phyloP scores from a whole-genome alignment of 1,140 invertebrate species.

The Platorchestia sp. region DNA sequence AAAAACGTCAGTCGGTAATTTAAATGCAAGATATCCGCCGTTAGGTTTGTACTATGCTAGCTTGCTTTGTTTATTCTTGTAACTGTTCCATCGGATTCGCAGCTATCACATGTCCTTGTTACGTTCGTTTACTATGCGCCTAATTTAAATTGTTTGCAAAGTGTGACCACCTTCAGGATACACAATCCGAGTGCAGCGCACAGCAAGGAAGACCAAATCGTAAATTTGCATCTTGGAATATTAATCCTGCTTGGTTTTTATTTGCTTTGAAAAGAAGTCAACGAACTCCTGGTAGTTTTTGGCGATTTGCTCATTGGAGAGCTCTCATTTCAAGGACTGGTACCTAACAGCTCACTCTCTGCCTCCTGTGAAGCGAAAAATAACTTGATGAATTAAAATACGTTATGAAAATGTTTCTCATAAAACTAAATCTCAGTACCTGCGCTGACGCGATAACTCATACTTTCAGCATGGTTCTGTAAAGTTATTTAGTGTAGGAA shows the following conservation, averaged over 20 bases:
- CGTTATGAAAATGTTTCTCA: neutral
- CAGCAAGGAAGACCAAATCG: neutral
- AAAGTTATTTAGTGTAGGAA: slow-evolving; percentile 30
- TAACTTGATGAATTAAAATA: neutral
- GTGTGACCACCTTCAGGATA: neutral
- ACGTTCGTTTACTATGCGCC: neutral
- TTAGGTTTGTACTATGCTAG: no score
- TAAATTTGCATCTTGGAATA: no score
- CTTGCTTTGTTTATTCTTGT: no score
- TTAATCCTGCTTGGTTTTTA: neutral
- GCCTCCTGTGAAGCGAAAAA: neutral
- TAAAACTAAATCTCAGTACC: neutral
- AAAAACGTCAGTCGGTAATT: no score
- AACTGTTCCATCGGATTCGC: neutral
- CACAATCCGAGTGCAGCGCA: neutral
- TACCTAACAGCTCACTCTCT: neutral
- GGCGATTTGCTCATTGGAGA: neutral
- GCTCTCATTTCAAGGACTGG: neutral
- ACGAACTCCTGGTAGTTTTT: neutral
- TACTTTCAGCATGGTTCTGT: slow-evolving; percentile 31
- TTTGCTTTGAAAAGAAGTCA: neutral
- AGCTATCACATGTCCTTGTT: neutral
- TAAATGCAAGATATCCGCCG: no score
- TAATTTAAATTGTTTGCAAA: neutral
- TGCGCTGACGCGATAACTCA: slow-evolving; percentile 28